Evolutionary conservation across 1,140 invertebrate genomes (phyloP).

Genomic region (Zophobas morio): DNA sequence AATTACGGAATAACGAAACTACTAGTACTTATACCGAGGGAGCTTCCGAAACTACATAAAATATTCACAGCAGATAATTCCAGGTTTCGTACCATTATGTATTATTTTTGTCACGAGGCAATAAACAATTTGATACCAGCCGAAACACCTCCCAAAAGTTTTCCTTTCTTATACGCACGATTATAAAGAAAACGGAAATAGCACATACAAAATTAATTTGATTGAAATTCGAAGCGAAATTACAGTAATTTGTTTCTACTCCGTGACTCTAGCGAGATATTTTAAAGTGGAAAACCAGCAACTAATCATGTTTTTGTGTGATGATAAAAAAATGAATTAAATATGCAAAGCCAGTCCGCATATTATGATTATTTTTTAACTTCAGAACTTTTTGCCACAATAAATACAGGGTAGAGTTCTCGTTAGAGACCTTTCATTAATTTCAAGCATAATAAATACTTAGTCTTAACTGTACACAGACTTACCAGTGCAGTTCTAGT

Average conservation of each 20-base stretch:
- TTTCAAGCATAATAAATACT: too few species aligned
- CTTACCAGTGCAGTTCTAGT: too few species aligned
- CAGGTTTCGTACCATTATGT: not conserved
- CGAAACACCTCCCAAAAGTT: not conserved
- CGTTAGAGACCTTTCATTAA: too few species aligned
- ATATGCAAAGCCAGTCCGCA: too few species aligned
- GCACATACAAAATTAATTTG: not conserved
- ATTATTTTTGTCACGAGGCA: conserved; percentile 7
- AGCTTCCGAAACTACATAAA: not conserved
- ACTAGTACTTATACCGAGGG: not conserved
- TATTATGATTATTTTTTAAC: too few species aligned
- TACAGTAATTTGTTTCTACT: not conserved
- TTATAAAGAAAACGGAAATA: not conserved
- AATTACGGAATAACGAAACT: not conserved
- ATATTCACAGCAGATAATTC: not conserved
- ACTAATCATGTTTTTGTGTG: too few species aligned
- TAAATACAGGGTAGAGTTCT: too few species aligned
- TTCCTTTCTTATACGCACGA: not conserved
- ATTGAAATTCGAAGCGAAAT: not conserved
- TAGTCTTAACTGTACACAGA: too few species aligned
- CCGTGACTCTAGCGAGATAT: not conserved
- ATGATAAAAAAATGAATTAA: too few species aligned
- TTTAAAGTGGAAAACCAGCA: too few species aligned
- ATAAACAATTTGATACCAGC: conserved; percentile 8
- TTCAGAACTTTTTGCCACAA: too few species aligned